Evolutionary conservation across 2,797 vertebrate genomes (phyloP), one percentile per base, ranked within the genome.

Genomic region (Meriones psammophilus): DNA sequence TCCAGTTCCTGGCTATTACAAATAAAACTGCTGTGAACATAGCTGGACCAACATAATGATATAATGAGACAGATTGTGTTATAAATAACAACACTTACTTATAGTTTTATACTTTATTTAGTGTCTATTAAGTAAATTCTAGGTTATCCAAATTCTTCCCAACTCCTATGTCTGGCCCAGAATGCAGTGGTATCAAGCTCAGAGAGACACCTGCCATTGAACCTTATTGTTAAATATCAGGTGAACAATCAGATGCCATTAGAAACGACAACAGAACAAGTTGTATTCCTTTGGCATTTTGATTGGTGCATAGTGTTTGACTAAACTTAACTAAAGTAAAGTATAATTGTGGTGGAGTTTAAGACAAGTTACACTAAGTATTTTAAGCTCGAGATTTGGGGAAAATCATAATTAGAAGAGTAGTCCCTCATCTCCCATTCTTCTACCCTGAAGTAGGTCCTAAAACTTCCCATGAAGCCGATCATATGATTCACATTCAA

Each of bases 201-300:
- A 39, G 60, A 42, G 66, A 93, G 30, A 58, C 30, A 77, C 77
- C 36, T 89, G 95, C 96, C 78, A 71, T 26, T 83, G 68, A 88
- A 68, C 30, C 46, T 81, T 76, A 58, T 78, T 89, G 95, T 77
- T 76, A 95, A 85, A 30, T 85, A 46, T 54, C 54, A 94, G 12
- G 14, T 81, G 76, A 90, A 97, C 74, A 96, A 73, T 89, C 58
- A 89, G 39, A 80, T 91, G 9, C 28, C 77, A 36, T 24, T 24
- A 62, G 42, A 42, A 15, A 73, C 18, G 33, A 71, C 6, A 66
- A 56, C 8, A 62, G 81, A 94, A 84, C 50, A 74, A 42, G 86
- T 92, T 87, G 13, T 17, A 62, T 87, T 91, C 83, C 2, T 56
- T 33, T 78, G 42, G n/a, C 73, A 58, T 91, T 88, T 10, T 20